phyloP scores from a whole-genome alignment of 2,113 vertebrate genomes.

The Hippocampus mohnikei region DNA sequence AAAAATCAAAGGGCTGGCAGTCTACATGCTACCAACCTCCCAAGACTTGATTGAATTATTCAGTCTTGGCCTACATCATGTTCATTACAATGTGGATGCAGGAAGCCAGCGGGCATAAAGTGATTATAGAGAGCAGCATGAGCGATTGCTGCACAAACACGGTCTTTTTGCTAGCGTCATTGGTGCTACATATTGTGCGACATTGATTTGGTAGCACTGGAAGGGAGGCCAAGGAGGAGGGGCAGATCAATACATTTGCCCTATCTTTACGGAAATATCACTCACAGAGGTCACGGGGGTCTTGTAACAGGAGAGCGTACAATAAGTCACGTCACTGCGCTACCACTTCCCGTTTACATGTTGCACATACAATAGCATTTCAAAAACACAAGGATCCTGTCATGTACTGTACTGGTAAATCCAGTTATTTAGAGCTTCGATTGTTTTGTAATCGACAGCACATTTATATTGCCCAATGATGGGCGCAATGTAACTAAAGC shows the following conservation, averaged over 20 bases:
- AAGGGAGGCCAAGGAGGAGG: constrained; percentile 5
- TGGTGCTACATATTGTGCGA: constrained; percentile 17
- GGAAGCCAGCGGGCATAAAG: background rate
- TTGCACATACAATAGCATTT: too few species aligned
- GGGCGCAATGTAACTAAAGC: background rate
- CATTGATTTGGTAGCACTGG: constrained; percentile 50
- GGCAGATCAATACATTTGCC: constrained; percentile 45
- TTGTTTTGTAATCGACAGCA: background rate
- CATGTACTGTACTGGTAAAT: background rate
- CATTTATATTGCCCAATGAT: background rate
- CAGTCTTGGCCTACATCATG: background rate
- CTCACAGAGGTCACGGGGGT: constrained; percentile 20
- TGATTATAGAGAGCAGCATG: background rate
- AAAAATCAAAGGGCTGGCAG: background rate
- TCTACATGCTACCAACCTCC: background rate
- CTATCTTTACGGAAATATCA: constrained; percentile 35
- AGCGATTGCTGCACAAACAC: background rate
- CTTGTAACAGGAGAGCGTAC: constrained; percentile 34
- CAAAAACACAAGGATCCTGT: background rate
- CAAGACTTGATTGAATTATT: background rate
- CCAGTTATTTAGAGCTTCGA: background rate
- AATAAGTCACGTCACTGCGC: background rate
- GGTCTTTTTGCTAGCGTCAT: constrained; percentile 13
- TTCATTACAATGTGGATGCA: background rate
- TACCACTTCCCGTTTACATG: too few species aligned